Percentiles rank a stretch among this genome's conserved stretches.
phyloP scores from a whole-genome alignment of 2,888 invertebrate species.

The Mystacides longicornis region DNA sequence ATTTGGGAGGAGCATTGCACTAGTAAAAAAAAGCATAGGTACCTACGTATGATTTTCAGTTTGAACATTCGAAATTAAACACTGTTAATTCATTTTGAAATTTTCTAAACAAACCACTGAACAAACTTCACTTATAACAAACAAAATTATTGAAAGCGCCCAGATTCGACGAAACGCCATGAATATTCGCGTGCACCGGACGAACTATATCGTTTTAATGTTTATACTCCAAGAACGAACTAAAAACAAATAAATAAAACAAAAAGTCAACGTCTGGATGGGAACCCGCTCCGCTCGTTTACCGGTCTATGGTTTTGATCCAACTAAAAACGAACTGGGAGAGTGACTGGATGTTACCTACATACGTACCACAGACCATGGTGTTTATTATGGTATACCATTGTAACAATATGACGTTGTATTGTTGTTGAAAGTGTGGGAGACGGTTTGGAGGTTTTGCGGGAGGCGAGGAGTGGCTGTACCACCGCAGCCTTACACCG shows the following conservation, averaged over 20 bases:
- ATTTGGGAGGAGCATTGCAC: too few relatives aligned
- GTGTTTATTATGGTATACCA: too few relatives aligned
- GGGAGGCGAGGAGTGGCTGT: neutral
- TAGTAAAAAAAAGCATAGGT: neutral
- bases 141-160: neutral
- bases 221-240: neutral
- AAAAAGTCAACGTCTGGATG: neutral
- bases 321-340: neutral
- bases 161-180: neutral
- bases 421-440: neutral
- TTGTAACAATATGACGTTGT: too few relatives aligned
- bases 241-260: neutral
- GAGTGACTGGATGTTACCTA: neutral
- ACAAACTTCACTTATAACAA: neutral
- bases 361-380: too few relatives aligned
- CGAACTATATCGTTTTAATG: neutral
- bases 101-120: neutral
- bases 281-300: neutral
- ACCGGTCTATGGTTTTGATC: neutral
- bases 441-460: neutral
- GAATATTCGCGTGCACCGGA: neutral
- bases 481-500: neutral
- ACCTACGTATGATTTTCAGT: neutral
- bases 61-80: neutral
- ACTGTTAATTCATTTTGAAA: neutral